phyloP scores from a whole-genome alignment of 2,113 vertebrate genomes.

The Pseudopipra pipra region DNA sequence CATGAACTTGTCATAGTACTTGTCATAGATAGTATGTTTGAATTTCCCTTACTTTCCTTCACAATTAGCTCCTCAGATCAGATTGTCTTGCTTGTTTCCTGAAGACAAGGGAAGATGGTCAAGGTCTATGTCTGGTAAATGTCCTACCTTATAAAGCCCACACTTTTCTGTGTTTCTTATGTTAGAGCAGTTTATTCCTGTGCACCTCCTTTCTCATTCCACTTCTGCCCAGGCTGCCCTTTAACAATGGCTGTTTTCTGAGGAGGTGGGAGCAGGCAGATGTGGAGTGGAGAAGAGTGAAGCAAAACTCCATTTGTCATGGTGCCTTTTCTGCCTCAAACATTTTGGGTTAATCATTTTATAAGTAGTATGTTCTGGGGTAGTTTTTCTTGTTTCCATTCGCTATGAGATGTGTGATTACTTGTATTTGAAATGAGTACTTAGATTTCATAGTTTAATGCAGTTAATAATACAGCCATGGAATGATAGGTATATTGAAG shows the following conservation, averaged over 20 bases:
- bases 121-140: not conserved
- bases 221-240: not conserved
- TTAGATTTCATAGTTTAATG: slow-evolving; percentile 9
- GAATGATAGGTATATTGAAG: slow-evolving; percentile 21
- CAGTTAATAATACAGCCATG: not conserved
- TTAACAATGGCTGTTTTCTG: not conserved
- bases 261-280: not conserved
- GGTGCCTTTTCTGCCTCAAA: not conserved
- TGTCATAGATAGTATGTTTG: not conserved
- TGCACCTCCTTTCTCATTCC: not conserved
- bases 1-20: not conserved
- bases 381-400: not conserved
- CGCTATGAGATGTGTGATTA: not conserved
- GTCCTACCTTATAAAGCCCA: not conserved
- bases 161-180: not conserved
- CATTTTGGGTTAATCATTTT: not conserved
- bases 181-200: not conserved
- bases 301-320: not conserved
- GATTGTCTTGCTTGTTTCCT: not conserved
- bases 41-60: not conserved
- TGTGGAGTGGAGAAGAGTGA: not conserved
- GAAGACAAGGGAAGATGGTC: not conserved
- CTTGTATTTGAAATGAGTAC: not conserved
- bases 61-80: not conserved
- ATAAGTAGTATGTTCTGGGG: not conserved